Percentiles rank a stretch among this genome's conserved stretches.
Evolutionary conservation across 2,113 vertebrate species (phyloP).

Genomic region (Hiodon alosoides): DNA sequence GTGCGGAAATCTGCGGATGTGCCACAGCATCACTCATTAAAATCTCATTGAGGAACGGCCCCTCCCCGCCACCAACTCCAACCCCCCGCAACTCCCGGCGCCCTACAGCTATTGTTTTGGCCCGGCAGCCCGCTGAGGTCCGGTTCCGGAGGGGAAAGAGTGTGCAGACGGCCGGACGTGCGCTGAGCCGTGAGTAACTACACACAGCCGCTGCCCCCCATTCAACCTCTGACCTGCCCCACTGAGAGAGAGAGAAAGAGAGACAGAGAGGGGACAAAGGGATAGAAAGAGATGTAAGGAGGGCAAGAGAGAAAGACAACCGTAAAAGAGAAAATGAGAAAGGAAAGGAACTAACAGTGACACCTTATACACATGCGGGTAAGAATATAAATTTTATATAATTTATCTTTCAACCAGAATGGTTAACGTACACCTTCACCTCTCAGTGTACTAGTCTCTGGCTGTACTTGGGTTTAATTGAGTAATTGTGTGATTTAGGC

Average conservation of each 20-base stretch:
- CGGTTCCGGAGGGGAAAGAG: constrained; percentile 17
- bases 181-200: constrained; percentile 13
- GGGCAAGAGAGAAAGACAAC: background rate
- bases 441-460: constrained; percentile 27
- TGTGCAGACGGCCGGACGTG: constrained; percentile 8
- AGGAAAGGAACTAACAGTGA: background rate
- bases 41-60: background rate
- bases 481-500: constrained; percentile 74
- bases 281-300: background rate
- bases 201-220: background rate
- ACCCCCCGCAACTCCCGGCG: background rate
- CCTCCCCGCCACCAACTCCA: background rate
- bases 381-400: background rate
- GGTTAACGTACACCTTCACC: too few relatives aligned
- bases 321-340: background rate
- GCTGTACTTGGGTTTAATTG: constrained; percentile 72
- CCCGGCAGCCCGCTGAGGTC: constrained; percentile 13
- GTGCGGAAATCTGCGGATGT: constrained; percentile 7
- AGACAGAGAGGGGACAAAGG: background rate
- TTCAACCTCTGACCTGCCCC: background rate
- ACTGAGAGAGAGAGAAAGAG: background rate
- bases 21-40: constrained; percentile 13
- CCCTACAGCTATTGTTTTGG: constrained; percentile 7
- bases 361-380: background rate
- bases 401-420: background rate